These are phyloP conservation scores for Cactoblastis cactorum DNA, from an alignment of 2,888 invertebrate genomes.

Conservation along the genomic window DNA sequence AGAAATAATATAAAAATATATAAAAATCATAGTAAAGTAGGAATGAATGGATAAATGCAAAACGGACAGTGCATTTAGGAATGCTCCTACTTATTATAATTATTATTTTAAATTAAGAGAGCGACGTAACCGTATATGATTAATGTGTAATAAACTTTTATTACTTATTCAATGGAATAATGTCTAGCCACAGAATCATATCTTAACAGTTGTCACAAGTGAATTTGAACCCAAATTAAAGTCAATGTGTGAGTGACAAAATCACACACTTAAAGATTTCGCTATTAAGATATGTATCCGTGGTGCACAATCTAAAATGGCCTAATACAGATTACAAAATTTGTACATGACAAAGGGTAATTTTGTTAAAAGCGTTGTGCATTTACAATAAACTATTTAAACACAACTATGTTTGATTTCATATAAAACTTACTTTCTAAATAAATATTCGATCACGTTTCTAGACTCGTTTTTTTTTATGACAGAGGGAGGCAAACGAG, in stretches of 20 bases:
- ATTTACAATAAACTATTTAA: slow-evolving; percentile 55
- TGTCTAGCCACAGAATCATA: neutral
- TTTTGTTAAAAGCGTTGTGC: slow-evolving; percentile 32
- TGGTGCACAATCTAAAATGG: neutral
- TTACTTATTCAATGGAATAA: neutral
- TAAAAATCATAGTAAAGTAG: slow-evolving; percentile 42
- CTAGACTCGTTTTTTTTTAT: neutral
- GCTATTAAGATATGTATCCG: neutral
- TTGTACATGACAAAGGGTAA: slow-evolving; percentile 19
- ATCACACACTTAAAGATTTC: neutral
- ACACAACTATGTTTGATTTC: slow-evolving; percentile 52
- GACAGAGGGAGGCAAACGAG: too few relatives aligned
- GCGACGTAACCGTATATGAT: neutral
- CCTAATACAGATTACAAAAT: neutral
- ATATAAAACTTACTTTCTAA: slow-evolving; percentile 35
- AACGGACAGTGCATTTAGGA: slow-evolving; percentile 29
- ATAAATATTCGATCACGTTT: slow-evolving; percentile 18
- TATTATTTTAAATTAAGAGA: neutral
- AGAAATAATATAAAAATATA: slow-evolving; percentile 44
- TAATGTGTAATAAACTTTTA: neutral
- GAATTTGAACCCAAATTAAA: neutral
- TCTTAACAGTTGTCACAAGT: neutral
- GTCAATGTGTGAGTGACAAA: too few relatives aligned
- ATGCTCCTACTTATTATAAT: neutral
- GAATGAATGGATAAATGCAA: slow-evolving; percentile 64